These are phyloP conservation scores for Unio delphinus DNA, from an alignment of 2,888 invertebrate species.

Conservation along the genomic window DNA sequence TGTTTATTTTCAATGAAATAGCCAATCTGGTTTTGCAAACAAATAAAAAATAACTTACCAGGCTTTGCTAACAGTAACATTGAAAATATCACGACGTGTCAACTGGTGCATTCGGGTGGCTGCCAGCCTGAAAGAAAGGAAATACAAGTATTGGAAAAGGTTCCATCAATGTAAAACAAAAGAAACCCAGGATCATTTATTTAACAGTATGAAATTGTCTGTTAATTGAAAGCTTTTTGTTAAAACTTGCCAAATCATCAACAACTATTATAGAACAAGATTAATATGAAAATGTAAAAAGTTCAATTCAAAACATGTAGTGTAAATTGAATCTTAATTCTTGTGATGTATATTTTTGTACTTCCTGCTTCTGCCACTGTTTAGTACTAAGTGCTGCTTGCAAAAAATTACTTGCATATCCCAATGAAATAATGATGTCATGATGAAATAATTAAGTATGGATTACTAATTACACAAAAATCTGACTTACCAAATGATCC, in stretches of 20 bases:
- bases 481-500: conserved; percentile 52
- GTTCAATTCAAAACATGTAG: too few species aligned
- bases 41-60: conserved; percentile 29
- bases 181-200: not conserved
- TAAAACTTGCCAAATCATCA: too few species aligned
- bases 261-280: too few species aligned
- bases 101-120: conserved; percentile 45
- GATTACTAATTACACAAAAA: not conserved
- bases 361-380: too few species aligned
- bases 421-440: too few species aligned
- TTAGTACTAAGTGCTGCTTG: too few species aligned
- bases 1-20: not conserved
- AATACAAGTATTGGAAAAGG: not conserved
- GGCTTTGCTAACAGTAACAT: conserved; percentile 37
- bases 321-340: too few species aligned
- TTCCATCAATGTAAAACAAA: not conserved
- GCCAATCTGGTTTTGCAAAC: not conserved
- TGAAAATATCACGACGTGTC: conserved; percentile 41
- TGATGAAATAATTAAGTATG: too few species aligned
- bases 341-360: too few species aligned
- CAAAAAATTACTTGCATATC: too few species aligned
- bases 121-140: conserved; percentile 45
- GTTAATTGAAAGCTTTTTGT: not conserved
- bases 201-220: not conserved
- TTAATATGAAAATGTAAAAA: too few species aligned